Evolutionary conservation across 2,797 vertebrate genomes (phyloP).

Genomic region (Eulemur rubriventer): DNA sequence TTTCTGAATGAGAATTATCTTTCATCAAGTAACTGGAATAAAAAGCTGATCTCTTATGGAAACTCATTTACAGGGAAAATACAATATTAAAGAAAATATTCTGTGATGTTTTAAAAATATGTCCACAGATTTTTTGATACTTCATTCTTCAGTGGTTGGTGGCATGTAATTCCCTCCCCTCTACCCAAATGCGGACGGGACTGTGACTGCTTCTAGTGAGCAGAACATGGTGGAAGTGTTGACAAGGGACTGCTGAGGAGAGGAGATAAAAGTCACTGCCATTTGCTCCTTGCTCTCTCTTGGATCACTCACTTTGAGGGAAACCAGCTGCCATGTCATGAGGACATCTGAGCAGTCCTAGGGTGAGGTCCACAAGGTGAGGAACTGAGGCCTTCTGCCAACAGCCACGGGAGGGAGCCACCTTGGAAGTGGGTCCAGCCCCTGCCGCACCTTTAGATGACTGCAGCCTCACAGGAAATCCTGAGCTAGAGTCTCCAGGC

Average conservation of each 20-base stretch:
- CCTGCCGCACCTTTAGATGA: neutral
- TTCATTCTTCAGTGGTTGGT: neutral
- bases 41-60: neutral
- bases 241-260: neutral
- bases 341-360: neutral
- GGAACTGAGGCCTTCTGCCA: neutral
- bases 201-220: neutral
- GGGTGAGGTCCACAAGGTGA: neutral
- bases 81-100: neutral
- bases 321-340: neutral
- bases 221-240: neutral
- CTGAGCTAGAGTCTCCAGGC: neutral
- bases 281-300: neutral
- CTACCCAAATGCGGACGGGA: neutral
- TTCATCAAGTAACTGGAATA: neutral
- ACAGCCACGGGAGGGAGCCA: neutral
- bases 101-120: neutral
- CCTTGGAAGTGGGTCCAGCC: neutral
- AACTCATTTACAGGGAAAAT: constrained; percentile 46
- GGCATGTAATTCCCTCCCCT: neutral
- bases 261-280: neutral
- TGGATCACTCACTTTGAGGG: neutral
- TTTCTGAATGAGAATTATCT: constrained; percentile 13
- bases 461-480: neutral
- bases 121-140: neutral